phyloP scores from a whole-genome alignment of 2,797 vertebrate species.

The Pelobates cultripes region DNA sequence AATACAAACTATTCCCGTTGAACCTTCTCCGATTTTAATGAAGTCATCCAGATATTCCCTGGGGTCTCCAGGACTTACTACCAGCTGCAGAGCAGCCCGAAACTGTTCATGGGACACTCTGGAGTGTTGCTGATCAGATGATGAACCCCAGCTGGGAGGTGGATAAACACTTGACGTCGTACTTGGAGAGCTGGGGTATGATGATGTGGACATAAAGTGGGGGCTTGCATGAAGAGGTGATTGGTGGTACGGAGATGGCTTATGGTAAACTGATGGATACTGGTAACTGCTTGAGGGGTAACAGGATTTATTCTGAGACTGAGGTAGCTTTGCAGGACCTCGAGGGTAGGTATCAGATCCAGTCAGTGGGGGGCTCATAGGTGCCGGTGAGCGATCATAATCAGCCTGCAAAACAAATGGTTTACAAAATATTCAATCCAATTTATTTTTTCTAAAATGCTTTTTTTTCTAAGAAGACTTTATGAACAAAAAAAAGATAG shows the following conservation, averaged over 20 bases:
- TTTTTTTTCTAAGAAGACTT: not conserved
- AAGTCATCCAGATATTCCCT: conserved; percentile 96
- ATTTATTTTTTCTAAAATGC: no score
- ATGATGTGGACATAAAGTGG: conserved; percentile 86
- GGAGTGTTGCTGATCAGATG: conserved; percentile 91
- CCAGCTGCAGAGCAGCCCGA: conserved; percentile 93
- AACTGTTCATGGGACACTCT: conserved; percentile 98
- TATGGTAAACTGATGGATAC: conserved; percentile 87
- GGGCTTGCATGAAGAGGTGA: conserved; percentile 87
- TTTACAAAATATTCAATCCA: not conserved
- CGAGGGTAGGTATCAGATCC: conserved; percentile 89
- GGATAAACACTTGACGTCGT: conserved; percentile 89
- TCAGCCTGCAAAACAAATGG: conserved; percentile 78
- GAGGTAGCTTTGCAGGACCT: conserved; percentile 93
- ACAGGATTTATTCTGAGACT: conserved; percentile 85
- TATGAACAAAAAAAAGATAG: not conserved
- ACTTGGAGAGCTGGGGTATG: conserved; percentile 92
- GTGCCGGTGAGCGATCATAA: conserved; percentile 86
- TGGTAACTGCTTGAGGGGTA: conserved; percentile 86
- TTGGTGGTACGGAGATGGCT: conserved; percentile 85
- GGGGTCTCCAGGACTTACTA: conserved; percentile 95
- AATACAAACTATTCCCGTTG: conserved; percentile 96
- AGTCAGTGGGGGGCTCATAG: conserved; percentile 83
- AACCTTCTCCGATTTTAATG: conserved; percentile 97
- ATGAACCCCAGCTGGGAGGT: conserved; percentile 94